Evolutionary conservation across 2,888 invertebrate species (phyloP), one percentile per base, ranked within the genome.

Genomic region (Loripinus fragilis): DNA sequence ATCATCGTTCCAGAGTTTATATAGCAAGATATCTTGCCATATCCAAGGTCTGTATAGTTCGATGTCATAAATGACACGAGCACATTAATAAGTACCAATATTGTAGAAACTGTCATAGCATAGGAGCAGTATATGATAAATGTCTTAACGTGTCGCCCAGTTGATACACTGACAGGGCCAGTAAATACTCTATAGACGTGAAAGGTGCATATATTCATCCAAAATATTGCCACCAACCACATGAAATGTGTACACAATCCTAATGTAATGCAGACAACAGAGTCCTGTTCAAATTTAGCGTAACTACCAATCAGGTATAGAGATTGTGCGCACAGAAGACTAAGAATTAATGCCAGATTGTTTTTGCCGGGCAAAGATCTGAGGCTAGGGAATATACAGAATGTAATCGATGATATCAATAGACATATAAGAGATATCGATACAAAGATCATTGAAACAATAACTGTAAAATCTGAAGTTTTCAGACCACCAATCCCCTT

Each of bases 151-250:
- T 30, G 2, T n/a, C 15, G 3, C 2, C 25, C 15, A 17, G n/a
- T 41, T 28, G 38, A 8, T 38, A 2, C 20, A 10, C 38, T 17
- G 45, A 45, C 55, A 2, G 41, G 42, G 10, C 60, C 25, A 20
- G 70, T 33, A 50, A 83, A 68, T 7, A 74, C 68, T 15, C 76
- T 41, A 25, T 42, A 76, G 71, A 76, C 69, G 42, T 83, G 80
- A 42, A 73, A 71, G 0, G 80, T 75, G 33, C 83, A 83, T 12
- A 76, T 55, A n/a, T 83, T 80, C 83, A 80, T 83, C 83, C 83
- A 83, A 64, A 80, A 76, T 50, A 83, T 23, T 8, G 76, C 33
- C 28, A 66, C 50, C 5, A 83, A 48, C 80, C 78, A 83, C n/a
- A 65, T 74, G 35, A 76, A 83, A 73, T 83, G 83, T 15, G 78